These are phyloP conservation scores for Aphrophora alni DNA, from an alignment of 2,888 invertebrate species.

Conservation along the genomic window DNA sequence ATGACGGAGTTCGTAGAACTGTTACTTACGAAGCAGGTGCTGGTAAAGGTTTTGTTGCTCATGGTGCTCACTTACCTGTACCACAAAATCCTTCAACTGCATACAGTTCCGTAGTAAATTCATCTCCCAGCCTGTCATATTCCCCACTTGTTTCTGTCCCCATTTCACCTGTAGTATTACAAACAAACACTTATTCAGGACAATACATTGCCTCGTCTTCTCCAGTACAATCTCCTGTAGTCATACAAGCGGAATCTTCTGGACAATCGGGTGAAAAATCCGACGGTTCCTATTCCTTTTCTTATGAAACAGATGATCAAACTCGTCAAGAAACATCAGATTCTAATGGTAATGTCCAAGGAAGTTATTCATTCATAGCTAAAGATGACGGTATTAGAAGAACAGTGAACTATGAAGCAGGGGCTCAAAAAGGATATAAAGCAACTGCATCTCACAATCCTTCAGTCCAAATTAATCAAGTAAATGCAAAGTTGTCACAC, in stretches of 20 bases:
- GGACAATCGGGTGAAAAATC: too few relatives aligned
- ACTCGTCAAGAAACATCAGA: slow-evolving; percentile 66
- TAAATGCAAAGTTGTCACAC: neutral
- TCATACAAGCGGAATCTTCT: too few relatives aligned
- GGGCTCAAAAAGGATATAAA: neutral
- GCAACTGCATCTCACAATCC: neutral
- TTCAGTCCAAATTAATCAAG: slow-evolving; percentile 2
- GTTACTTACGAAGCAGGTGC: slow-evolving; percentile 52
- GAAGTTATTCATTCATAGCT: slow-evolving; percentile 48
- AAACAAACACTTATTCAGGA: too few relatives aligned
- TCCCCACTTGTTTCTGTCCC: too few relatives aligned
- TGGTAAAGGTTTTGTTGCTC: slow-evolving; percentile 52
- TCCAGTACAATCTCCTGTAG: too few relatives aligned
- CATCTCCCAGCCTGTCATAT: too few relatives aligned
- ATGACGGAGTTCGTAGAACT: slow-evolving; percentile 38
- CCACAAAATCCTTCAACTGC: too few relatives aligned
- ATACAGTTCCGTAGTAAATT: too few relatives aligned
- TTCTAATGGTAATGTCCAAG: slow-evolving; percentile 61
- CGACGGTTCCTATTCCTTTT: slow-evolving; percentile 75
- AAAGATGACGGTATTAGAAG: neutral
- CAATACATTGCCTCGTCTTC: too few relatives aligned
- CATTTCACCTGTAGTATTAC: too few relatives aligned
- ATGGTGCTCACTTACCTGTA: slow-evolving; percentile 49
- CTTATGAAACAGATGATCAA: slow-evolving; percentile 69
- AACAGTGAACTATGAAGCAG: too few relatives aligned